Evolutionary conservation across 2,113 vertebrate species (phyloP), one percentile per base, ranked within the genome.

Genomic region (Bubo blakistoni): DNA sequence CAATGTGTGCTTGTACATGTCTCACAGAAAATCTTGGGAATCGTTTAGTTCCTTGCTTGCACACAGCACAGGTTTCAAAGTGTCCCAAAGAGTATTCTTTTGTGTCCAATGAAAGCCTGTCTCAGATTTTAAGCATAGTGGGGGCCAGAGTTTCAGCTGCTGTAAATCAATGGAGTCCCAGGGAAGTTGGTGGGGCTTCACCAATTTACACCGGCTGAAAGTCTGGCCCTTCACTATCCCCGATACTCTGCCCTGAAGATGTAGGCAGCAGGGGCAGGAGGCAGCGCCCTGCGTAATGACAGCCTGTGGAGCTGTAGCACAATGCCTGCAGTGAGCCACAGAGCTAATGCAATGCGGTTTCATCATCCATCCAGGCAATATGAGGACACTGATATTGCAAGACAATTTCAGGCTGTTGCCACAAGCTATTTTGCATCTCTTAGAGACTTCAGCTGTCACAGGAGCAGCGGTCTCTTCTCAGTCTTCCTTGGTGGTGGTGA

Each of bases 41-140:
- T 93, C 69, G 9, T 55, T 97, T 96, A 81, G 67, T 72, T 93
- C 71, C 90, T 95, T 0, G 2, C 71, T 65, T 19, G 40, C 7
- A 1, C 59, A 49, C 29, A 29, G 90, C n/a, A 21, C 94, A 88
- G 81, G 77, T 96, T 97, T 95, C 94, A 74, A 46, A 95, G 92
- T 49, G 11, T 91, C 97, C 97, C 95, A 95, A 76, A 86, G 95
- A 6, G 5, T 49, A 91, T 97, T 97, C 29, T 90, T 91, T 88
- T 57, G 69, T 86, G 74, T 87, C 82, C 91, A 95, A 67, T 92
- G 96, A 97, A 96, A 97, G 93, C 66, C 86, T 90, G 73, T 44
- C 92, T 96, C 70, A 36, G 96, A 80, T 88, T 73, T 67, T 9
- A 69, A 77, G 46, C 63, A 2, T 57, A 66, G 74, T 38, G 15